These are phyloP conservation scores for Xiphophorus maculatus DNA, from an alignment of 2,113 vertebrate species.

Conservation along the genomic window DNA sequence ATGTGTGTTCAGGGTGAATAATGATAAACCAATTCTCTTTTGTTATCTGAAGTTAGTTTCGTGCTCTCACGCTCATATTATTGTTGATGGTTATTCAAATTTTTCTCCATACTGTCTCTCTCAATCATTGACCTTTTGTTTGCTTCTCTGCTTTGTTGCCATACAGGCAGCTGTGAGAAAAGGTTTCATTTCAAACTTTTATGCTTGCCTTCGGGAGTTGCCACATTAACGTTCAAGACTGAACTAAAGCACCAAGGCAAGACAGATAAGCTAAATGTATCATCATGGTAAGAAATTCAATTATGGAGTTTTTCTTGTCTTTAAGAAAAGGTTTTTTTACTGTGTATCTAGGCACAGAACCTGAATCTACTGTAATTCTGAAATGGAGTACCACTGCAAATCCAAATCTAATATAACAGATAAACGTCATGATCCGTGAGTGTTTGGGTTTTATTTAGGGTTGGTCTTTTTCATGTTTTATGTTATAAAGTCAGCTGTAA, in stretches of 20 bases:
- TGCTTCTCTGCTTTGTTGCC: constrained; percentile 11
- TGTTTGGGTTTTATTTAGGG: no score
- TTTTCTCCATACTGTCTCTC: constrained; percentile 1
- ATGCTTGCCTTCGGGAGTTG: not conserved
- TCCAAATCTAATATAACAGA: no score
- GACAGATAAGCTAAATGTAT: not conserved
- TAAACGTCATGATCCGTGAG: no score
- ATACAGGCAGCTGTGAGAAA: constrained; percentile 23
- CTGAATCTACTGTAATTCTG: not conserved
- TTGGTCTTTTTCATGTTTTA: no score
- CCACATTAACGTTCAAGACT: constrained; percentile 17
- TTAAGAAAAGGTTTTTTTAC: not conserved
- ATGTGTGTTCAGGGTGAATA: constrained; percentile 11
- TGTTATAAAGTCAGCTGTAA: not conserved
- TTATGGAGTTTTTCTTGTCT: not conserved
- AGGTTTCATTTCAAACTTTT: not conserved
- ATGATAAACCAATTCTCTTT: constrained; percentile 2
- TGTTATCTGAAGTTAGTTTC: constrained; percentile 8
- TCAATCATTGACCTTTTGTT: constrained; percentile 25
- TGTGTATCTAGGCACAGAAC: not conserved
- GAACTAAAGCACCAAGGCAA: constrained; percentile 6
- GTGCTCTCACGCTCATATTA: constrained; percentile 4
- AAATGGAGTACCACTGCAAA: not conserved
- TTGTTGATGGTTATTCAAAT: not conserved
- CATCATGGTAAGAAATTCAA: not conserved